Base-by-base conservation (phyloP, 2,888 invertebrate genomes). In the Epinotia ramella region DNA sequence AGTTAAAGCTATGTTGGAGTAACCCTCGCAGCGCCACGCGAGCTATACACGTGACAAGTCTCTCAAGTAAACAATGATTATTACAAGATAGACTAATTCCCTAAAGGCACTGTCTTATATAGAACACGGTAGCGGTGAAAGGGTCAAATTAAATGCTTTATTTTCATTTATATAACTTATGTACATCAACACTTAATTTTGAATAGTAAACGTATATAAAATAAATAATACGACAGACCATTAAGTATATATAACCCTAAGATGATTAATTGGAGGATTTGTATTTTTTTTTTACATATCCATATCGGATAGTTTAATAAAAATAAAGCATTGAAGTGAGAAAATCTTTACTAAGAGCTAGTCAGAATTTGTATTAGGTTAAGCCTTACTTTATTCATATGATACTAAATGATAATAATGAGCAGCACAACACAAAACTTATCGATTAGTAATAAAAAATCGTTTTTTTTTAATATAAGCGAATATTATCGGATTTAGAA, bases 291-390 rank as follows among this genome's bases (percentile, higher is more conserved):
- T 28, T 28, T 28, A 28, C 2, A 28, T 28, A 28, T 28, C 7
- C 53, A 53, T n/a, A 13, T 13, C 16, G 2, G 16, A 53, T 53
- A 53, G 6, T n/a, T n/a, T n/a, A n/a, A 53, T 53, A 53, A 53
- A n/a, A 53, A 53, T 53, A 53, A 53, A 53, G 53, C 53, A 53
- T 53, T n/a, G n/a, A 16, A n/a, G 49, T 49, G 49, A 3, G 49
- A 6, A 53, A 9, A 40, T 1, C 6, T 7, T n/a, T n/a, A 28
- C 60, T 16, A 62, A 33, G 33, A 2, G 4, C 33, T 64, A 65
- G 24, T 65, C 16, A 20, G 24, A 65, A 16, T 6, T 65, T 46
- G 20, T 44, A 65, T 20, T 24, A 65, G 13, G 46, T 65, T 65
- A 65, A 46, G 64, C 64, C 0, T 4, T 65, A 65, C 24, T 65